A percentile compares a stretch with the other conserved stretches of the same genome.
Conservation (phyloP, 2,888 invertebrate genomes). For the Acanthosepion lycidas region DNA sequence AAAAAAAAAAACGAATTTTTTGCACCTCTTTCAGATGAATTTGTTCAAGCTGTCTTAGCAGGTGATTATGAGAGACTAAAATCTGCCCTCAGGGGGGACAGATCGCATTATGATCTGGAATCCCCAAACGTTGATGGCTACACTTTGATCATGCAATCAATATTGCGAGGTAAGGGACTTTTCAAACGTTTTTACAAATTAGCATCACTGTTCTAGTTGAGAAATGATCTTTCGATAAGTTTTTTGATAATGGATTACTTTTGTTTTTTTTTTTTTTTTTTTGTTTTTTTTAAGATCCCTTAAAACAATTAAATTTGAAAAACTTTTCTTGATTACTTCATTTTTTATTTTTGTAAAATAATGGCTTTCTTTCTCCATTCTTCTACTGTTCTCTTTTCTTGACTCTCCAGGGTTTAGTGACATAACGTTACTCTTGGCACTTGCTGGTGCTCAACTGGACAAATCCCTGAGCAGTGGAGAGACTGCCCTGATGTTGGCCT, state of each 20-base stretch:
- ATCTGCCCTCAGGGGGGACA: conserved; percentile 37
- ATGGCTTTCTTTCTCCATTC: not conserved
- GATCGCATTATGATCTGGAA: conserved; percentile 38
- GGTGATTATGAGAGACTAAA: conserved; percentile 44
- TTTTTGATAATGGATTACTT: too few species aligned
- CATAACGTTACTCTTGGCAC: conserved; percentile 46
- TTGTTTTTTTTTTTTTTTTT: too few species aligned
- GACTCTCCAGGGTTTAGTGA: conserved; percentile 2
- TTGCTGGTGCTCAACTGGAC: conserved; percentile 45
- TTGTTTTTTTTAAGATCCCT: too few species aligned
- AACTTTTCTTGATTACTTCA: too few species aligned
- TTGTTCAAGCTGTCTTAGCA: conserved; percentile 41
- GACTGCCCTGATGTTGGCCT: conserved; percentile 42
- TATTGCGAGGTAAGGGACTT: conserved; percentile 42
- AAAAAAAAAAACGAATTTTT: not conserved
- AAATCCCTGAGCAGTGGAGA: not conserved
- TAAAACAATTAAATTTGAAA: too few species aligned
- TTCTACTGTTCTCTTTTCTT: not conserved
- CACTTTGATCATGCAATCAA: conserved; percentile 47
- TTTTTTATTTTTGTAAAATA: not conserved
- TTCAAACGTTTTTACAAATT: not conserved
- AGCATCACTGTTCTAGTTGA: not conserved
- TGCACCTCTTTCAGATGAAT: conserved; percentile 43
- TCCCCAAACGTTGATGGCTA: conserved; percentile 46
- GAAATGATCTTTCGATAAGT: too few species aligned